Base-by-base conservation (phyloP, 2,888 invertebrate species). In the Proisotoma minuta region DNA sequence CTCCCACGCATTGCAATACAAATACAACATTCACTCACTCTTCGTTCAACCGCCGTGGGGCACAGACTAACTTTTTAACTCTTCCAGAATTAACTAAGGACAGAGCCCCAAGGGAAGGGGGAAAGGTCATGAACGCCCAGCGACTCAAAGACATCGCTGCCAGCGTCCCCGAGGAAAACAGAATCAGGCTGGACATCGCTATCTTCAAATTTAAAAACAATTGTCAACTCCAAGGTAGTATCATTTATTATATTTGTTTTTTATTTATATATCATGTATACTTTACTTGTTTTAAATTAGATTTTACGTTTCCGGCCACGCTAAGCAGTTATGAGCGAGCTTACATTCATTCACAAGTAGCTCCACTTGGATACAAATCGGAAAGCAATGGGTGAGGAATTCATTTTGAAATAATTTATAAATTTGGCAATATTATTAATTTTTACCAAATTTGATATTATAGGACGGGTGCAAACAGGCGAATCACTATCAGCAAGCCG, bases 371-470 rank as follows among this genome's bases (percentile, higher is more conserved):
- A 1, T 50, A 63, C 4, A 23, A 60, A 22, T 62, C 65, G 3
- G 43, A 39, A 12, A 68, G 68, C 43, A 29, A 43, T 43, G 68
- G 68, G 68, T 68, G 60, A 52, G 56, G 26, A 50, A n/a, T 47
- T 50, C 5, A 18, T 47, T 47, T 47, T 47, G 20, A 47, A 47
- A 47, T 5, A 18, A 10, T 5, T 10, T 10, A 10, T 47, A 47
- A 8, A 47, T n/a, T 47, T 50, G 22, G 18, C 22, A 10, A 22
- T 10, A 22, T 10, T 50, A 22, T 22, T 50, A 15, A 50, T 24
- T 5, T 50, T 22, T 18, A 22, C 23, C 23, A 10, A 4, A 18
- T 43, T 5, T 43, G 5, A 5, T 43, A 18, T 43, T n/a, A 18
- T n/a, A 43, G 43, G 20, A 20, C 18, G 5, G 43, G 43, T 43